phyloP scores from a whole-genome alignment of 2,888 invertebrate species.

The Coleophora deauratella region DNA sequence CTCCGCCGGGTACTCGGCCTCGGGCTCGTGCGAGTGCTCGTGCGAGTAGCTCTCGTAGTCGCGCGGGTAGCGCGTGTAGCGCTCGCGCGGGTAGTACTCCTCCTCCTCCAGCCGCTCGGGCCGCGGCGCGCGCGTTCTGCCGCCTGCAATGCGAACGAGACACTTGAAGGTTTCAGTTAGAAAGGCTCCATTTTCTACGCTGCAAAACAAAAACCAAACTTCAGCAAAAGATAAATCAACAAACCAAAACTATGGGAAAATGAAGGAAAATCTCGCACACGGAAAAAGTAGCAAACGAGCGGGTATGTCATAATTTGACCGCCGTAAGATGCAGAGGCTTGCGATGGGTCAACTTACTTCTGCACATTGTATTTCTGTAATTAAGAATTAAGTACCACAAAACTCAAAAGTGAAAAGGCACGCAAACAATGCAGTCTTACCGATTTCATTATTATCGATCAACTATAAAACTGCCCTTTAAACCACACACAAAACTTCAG shows the following conservation, averaged over 20 bases:
- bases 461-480: too few relatives aligned
- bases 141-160: conserved; percentile 29
- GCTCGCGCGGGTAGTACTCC: conserved; percentile 55
- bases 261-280: conserved; percentile 18
- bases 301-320: conserved; percentile 3
- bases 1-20: conserved; percentile 20
- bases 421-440: background rate
- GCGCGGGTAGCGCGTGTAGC: conserved; percentile 39
- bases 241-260: background rate
- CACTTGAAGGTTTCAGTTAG: conserved; percentile 2
- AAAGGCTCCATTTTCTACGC: background rate
- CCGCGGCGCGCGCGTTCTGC: conserved; percentile 64
- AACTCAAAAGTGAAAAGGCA: background rate
- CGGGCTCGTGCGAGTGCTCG: too few relatives aligned
- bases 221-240: conserved; percentile 1
- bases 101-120: conserved; percentile 74
- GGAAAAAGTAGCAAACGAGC: conserved; percentile 19
- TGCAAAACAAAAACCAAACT: background rate
- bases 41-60: conserved; percentile 30
- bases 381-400: background rate
- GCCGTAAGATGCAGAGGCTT: too few relatives aligned
- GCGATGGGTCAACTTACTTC: too few relatives aligned
- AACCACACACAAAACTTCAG: too few relatives aligned
- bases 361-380: too few relatives aligned
- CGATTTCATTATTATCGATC: background rate